Base-by-base conservation (phyloP, 2,888 invertebrate species). In the Apamea sordens region DNA sequence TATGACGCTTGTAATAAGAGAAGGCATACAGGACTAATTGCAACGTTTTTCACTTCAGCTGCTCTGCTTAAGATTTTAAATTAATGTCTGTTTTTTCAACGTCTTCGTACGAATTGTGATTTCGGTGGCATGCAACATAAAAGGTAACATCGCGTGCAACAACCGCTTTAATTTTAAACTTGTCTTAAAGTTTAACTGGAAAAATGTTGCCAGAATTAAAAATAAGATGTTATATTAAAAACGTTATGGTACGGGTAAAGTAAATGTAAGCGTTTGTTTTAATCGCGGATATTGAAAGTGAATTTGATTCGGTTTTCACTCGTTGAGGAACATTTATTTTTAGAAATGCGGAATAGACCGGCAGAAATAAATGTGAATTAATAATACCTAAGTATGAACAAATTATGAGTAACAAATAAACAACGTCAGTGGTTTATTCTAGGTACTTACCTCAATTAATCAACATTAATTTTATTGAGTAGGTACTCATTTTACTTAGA, bases 81-180 rank as follows among this genome's bases (percentile, higher is more conserved):
- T 74, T 15, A 50, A 53, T 73, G 18, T 44, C 21, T 47, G 32
- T 84, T 78, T 77, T 82, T 67, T 67, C 24, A 56, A 64, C 44
- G 21, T 59, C 63, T 76, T 78, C 65, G 53, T 70, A 36, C 3
- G 64, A 75, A 61, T 76, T 67, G 70, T 15, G 8, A 47, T 83
- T 86, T 77, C 67, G 41, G 59, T 61, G 53, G n/a, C 80, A 84
- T 84, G 84, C 75, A 61, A 71, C 5, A 47, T 47, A 41, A 47
- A 67, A 76, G 69, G 32, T 64, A 56, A n/a, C 41, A 24, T 76
- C 24, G 84, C 80, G 84, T 85, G 84, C 36, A 69, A 41, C 47
- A 24, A 4, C 18, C 28, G 44, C 32, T 67, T 82, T 63, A 32
- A 53, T 78, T 53, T 68, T 32, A 56, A 64, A 74, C 74, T 69